Conservation (phyloP, 2,888 invertebrate species). For the Drosophila pegasa region DNA sequence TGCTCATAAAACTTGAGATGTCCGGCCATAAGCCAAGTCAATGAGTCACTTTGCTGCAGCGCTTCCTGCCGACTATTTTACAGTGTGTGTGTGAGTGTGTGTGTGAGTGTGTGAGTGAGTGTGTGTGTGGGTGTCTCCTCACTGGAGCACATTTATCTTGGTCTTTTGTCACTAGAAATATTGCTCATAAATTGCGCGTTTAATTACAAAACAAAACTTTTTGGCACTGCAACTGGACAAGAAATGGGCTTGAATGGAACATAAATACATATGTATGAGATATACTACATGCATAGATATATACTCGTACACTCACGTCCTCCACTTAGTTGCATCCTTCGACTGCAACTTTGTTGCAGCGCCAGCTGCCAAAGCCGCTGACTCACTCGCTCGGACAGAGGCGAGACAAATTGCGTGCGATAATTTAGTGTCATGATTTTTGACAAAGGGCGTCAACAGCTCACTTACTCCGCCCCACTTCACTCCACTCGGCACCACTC, state of each 20-base stretch:
- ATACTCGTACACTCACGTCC: slow-evolving; percentile 1
- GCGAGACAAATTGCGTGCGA: slow-evolving; percentile 71
- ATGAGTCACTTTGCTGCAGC: slow-evolving; percentile 73
- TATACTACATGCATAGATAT: neutral
- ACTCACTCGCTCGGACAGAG: slow-evolving; percentile 47
- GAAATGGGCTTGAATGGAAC: neutral
- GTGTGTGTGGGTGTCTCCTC: slow-evolving; percentile 39
- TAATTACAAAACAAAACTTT: slow-evolving; percentile 71
- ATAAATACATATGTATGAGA: neutral
- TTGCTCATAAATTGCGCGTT: slow-evolving; percentile 75
- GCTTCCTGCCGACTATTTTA: slow-evolving; percentile 17
- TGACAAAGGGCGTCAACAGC: slow-evolving; percentile 72
- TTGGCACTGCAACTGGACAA: slow-evolving; percentile 8
- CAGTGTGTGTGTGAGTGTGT: slow-evolving; percentile 14
- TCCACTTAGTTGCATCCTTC: slow-evolving; percentile 34
- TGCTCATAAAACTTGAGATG: slow-evolving; percentile 80
- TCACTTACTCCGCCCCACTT: slow-evolving; percentile 56
- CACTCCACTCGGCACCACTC: neutral
- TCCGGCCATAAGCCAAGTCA: slow-evolving; percentile 72
- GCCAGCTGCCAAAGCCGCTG: slow-evolving; percentile 65
- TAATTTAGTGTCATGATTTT: slow-evolving; percentile 80
- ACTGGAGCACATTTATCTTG: slow-evolving; percentile 64
- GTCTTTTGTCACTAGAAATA: slow-evolving; percentile 72
- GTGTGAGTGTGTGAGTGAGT: slow-evolving; percentile 1
- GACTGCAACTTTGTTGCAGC: slow-evolving; percentile 69